phyloP scores from a whole-genome alignment of 2,888 invertebrate species.

The Lasiommata megera region DNA sequence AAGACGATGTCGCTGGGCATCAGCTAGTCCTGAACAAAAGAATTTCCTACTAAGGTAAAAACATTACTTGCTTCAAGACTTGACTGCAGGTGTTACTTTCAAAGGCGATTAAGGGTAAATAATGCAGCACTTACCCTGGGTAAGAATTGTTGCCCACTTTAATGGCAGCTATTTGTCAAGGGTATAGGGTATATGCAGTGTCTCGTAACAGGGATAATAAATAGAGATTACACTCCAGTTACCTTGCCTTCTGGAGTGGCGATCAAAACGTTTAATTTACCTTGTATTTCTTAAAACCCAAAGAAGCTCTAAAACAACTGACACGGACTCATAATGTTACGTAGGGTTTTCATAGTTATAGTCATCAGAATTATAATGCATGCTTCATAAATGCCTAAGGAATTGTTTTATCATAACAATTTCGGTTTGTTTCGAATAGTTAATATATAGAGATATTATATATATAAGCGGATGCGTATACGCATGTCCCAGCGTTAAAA shows the following conservation, averaged over 20 bases:
- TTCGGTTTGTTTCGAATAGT: too few species aligned
- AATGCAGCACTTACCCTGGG: not conserved
- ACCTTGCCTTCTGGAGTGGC: not conserved
- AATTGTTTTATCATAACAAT: too few species aligned
- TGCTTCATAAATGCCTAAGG: too few species aligned
- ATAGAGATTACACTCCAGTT: conserved; percentile 2
- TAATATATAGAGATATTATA: too few species aligned
- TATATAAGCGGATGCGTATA: too few species aligned
- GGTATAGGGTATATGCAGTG: conserved; percentile 7
- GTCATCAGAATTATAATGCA: too few species aligned
- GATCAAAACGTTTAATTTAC: not conserved
- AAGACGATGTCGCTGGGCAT: too few species aligned
- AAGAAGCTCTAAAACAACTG: too few species aligned
- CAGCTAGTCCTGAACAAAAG: too few species aligned
- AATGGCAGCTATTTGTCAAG: conserved; percentile 5
- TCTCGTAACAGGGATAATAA: conserved; percentile 3
- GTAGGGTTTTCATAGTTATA: too few species aligned
- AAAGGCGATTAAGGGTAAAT: conserved; percentile 4
- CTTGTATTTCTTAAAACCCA: not conserved
- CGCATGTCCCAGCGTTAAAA: too few species aligned
- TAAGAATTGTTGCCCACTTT: not conserved
- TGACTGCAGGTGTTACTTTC: not conserved
- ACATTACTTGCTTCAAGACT: not conserved
- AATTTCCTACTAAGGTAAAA: not conserved
- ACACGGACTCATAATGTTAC: too few species aligned